These are phyloP conservation scores for Pongo pygmaeus DNA, from an alignment of 2,113 vertebrate species.

Conservation along the genomic window DNA sequence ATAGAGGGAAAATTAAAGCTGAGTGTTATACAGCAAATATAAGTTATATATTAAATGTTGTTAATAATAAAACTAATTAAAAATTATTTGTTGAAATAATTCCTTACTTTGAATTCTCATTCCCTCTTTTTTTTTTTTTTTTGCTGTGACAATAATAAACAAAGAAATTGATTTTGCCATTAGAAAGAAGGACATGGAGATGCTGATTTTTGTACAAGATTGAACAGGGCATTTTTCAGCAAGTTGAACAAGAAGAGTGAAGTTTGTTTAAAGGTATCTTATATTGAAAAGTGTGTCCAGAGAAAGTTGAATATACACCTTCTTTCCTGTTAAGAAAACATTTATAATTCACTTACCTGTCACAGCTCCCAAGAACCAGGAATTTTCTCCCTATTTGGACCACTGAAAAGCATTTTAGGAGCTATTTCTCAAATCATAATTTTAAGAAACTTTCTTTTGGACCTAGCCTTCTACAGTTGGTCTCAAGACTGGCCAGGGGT, in stretches of 20 bases:
- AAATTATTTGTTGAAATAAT: not conserved
- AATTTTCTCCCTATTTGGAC: not conserved
- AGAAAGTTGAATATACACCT: not conserved
- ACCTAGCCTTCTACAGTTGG: not conserved
- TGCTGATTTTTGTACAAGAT: not conserved
- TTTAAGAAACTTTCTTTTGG: not conserved
- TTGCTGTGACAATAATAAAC: not conserved
- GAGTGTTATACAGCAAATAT: not conserved
- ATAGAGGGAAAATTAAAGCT: not conserved
- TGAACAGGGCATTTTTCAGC: not conserved
- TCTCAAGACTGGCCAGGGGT: not conserved
- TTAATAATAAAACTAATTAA: not conserved
- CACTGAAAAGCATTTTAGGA: not conserved
- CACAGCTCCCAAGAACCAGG: not conserved
- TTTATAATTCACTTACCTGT: not conserved
- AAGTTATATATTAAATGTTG: not conserved
- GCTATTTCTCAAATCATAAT: not conserved
- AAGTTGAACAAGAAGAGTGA: not conserved
- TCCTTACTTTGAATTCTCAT: not conserved
- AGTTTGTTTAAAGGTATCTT: not conserved
- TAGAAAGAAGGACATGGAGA: not conserved
- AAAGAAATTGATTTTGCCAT: conserved; percentile 6
- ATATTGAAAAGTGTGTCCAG: not conserved
- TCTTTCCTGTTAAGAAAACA: not conserved
- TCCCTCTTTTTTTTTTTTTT: not conserved